Conservation (phyloP, 2,113 vertebrate genomes). For the Scophthalmus maximus region DNA sequence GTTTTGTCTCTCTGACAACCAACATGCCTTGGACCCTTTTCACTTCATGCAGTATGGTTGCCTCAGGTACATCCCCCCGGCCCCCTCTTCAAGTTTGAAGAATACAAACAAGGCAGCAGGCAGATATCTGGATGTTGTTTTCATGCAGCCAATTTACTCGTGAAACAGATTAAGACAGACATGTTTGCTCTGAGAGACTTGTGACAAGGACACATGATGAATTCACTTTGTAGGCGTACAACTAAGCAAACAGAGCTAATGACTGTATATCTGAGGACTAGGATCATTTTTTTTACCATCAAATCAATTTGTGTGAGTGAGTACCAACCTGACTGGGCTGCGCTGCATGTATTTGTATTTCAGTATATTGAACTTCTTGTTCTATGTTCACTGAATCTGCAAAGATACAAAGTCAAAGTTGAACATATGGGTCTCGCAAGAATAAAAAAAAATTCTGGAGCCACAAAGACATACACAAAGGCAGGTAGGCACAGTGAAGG, state of each 20-base stretch:
- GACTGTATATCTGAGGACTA: neutral
- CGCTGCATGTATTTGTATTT: neutral
- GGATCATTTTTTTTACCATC: neutral
- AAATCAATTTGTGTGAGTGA: neutral
- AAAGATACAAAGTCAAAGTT: neutral
- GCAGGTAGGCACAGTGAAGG: no score
- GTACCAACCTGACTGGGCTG: neutral
- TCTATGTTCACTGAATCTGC: neutral
- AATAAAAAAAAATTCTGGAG: no score
- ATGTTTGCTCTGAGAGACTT: neutral
- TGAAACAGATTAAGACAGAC: neutral
- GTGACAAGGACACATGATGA: neutral
- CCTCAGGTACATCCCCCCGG: no score
- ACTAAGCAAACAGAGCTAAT: neutral
- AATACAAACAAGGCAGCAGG: no score
- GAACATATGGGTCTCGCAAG: no score
- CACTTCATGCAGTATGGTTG: no score
- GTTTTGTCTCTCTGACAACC: no score
- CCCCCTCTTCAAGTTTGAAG: no score
- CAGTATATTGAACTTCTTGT: neutral
- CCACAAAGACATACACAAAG: no score
- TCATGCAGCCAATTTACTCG: neutral
- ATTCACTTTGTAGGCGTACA: neutral
- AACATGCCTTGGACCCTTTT: no score
- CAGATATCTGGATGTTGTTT: neutral